Percentiles rank a stretch among this genome's conserved stretches.
Evolutionary conservation across 1,140 invertebrate species (phyloP).

Genomic region (Coptotermes formosanus): DNA sequence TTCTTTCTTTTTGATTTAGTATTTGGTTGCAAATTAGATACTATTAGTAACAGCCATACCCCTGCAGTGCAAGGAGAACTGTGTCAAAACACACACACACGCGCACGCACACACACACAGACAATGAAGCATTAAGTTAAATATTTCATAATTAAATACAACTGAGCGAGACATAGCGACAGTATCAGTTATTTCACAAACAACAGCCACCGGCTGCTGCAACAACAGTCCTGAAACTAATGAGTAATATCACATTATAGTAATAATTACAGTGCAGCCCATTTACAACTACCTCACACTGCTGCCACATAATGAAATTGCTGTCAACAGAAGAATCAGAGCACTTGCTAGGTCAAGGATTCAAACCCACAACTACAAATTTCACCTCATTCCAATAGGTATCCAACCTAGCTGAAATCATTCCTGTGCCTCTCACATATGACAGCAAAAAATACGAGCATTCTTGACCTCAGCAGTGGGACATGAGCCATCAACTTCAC

Average conservation of each 20-base stretch:
- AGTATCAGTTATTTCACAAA: not conserved
- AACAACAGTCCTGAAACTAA: not conserved
- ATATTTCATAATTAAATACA: constrained; percentile 10
- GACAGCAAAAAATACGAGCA: no score
- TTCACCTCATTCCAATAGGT: no score
- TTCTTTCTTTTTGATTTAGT: not conserved
- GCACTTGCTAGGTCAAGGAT: no score
- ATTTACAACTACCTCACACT: not conserved
- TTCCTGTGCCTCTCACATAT: no score
- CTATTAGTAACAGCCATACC: not conserved
- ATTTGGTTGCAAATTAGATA: not conserved
- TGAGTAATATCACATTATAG: not conserved
- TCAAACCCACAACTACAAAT: no score
- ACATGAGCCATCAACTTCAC: no score
- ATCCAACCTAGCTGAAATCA: no score
- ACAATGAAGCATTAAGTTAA: not conserved
- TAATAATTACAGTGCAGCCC: not conserved
- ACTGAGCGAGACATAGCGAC: not conserved
- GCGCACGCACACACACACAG: not conserved
- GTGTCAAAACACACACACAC: not conserved
- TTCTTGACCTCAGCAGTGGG: no score
- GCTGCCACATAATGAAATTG: no score
- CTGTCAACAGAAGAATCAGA: no score
- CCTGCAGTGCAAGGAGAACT: not conserved
- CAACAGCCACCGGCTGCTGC: not conserved